These are phyloP conservation scores for Anoura caudifer DNA, from an alignment of 2,113 vertebrate species.

Conservation along the genomic window DNA sequence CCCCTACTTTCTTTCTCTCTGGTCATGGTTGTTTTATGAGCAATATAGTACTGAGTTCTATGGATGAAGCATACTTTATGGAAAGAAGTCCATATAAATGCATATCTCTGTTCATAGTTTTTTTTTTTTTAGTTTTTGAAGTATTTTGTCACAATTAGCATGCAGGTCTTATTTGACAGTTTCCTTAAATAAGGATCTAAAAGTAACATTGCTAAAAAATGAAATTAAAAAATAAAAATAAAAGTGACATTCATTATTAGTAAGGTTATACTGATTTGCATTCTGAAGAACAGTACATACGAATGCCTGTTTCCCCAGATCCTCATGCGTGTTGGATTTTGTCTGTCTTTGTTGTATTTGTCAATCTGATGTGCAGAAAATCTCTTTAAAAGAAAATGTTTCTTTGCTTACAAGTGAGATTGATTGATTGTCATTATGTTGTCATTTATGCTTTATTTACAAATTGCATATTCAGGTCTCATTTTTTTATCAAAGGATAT, in stretches of 20 bases:
- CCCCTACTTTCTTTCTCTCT: not conserved
- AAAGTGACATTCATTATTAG: not conserved
- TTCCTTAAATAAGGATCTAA: not conserved
- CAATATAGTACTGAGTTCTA: not conserved
- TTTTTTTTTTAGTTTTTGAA: slow-evolving; percentile 22
- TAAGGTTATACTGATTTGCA: not conserved
- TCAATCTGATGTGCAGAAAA: not conserved
- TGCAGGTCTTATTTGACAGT: not conserved
- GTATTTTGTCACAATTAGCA: not conserved
- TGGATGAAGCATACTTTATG: not conserved
- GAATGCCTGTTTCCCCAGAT: not conserved
- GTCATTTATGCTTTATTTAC: not conserved
- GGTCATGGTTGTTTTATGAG: not conserved
- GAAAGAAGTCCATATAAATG: not conserved
- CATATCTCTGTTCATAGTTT: not conserved
- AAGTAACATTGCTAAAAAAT: not conserved
- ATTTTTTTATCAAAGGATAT: not conserved
- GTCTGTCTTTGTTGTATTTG: not conserved
- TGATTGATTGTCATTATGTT: not conserved
- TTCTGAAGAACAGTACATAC: not conserved
- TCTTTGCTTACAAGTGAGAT: not conserved
- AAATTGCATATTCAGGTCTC: not conserved
- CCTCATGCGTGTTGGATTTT: not conserved
- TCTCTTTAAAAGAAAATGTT: not conserved
- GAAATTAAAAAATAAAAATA: not conserved